Evolutionary conservation across 2,888 invertebrate genomes (phyloP).

Genomic region (Tetragonisca angustula): DNA sequence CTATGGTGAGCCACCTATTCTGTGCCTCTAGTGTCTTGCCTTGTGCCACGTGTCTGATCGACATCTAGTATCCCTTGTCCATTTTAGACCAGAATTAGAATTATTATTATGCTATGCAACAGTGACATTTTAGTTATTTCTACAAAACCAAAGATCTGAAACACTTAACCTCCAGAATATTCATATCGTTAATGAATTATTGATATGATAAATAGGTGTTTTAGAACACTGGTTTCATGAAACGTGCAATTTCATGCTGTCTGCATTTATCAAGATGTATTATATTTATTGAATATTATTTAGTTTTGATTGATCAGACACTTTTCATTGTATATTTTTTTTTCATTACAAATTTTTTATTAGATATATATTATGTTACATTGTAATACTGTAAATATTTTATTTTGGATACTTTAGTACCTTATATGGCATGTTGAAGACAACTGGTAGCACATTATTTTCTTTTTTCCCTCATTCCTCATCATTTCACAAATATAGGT

Average conservation of each 20-base stretch:
- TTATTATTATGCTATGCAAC: conserved; percentile 46
- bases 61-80: conserved; percentile 68
- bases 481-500: conserved; percentile 31
- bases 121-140: conserved; percentile 20
- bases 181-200: not conserved
- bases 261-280: conserved; percentile 31
- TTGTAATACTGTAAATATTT: conserved; percentile 25
- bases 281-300: conserved; percentile 32
- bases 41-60: conserved; percentile 80
- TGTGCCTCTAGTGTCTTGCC: conserved; percentile 83
- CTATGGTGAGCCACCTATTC: conserved; percentile 84
- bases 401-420: conserved; percentile 40
- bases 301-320: conserved; percentile 63
- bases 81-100: conserved; percentile 44
- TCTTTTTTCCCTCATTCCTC: conserved; percentile 46
- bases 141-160: conserved; percentile 46
- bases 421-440: conserved; percentile 66
- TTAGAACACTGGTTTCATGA: conserved; percentile 49
- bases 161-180: conserved; percentile 8
- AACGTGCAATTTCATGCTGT: conserved; percentile 26
- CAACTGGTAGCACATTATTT: conserved; percentile 64
- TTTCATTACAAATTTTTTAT: conserved; percentile 32
- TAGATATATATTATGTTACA: conserved; percentile 36
- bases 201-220: conserved; percentile 29
- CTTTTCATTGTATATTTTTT: conserved; percentile 27